phyloP scores from a whole-genome alignment of 2,888 invertebrate genomes.

The Lutraria lutraria region DNA sequence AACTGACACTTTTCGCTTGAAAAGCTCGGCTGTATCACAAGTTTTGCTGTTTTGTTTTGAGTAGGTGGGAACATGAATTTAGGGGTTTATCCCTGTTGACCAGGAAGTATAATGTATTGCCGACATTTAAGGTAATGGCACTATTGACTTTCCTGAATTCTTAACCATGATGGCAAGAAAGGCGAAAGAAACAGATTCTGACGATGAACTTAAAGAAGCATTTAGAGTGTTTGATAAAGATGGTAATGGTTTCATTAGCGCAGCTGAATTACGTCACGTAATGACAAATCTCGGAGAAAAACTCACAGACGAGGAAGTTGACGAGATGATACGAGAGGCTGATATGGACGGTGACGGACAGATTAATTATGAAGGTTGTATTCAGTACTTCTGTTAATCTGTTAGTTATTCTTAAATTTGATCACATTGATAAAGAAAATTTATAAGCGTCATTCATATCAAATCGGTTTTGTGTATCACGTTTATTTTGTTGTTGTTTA shows the following conservation, averaged over 20 bases:
- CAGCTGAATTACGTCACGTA: neutral
- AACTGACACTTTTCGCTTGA: no score
- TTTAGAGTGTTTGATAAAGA: neutral
- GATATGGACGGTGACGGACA: conserved; percentile 9
- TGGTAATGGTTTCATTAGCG: neutral
- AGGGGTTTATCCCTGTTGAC: no score
- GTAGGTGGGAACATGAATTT: no score
- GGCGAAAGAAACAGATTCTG: neutral
- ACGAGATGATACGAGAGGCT: conserved; percentile 9
- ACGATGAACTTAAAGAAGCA: neutral
- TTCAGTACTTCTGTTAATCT: no score
- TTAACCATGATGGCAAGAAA: neutral
- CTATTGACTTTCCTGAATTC: neutral
- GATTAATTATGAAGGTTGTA: conserved; percentile 18
- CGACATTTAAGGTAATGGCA: neutral
- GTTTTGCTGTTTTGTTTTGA: no score
- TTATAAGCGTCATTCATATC: no score
- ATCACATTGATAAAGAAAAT: no score
- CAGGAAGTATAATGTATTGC: no score
- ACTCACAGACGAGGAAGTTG: neutral
- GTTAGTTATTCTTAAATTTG: no score
- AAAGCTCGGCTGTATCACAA: no score
- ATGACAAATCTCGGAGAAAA: neutral
- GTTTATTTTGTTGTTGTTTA: no score
- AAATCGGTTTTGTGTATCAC: no score